Base-by-base conservation (phyloP, 2,797 vertebrate genomes). In the Dallia pectoralis region DNA sequence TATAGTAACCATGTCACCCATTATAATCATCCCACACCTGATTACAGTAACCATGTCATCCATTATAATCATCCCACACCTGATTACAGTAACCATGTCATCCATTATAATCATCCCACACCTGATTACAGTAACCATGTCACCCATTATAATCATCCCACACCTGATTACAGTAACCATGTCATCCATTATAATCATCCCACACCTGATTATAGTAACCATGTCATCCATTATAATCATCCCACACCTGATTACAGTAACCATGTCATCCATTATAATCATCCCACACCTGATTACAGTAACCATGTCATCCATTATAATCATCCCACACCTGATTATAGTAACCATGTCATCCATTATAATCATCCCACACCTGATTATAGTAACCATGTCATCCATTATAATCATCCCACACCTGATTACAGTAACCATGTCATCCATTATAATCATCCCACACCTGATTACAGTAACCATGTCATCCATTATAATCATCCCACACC, bases 291-390 rank as follows among this genome's bases (percentile, higher is more conserved):
- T 64, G 25, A 33, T 64, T 18, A 33, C 19, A 64, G 25, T 33
- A 19, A 16, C 25, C 18, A 32, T 14, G 14, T 4, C 25, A 56
- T 19, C 30, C 30, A 5, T 7, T 16, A 29, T 64, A 27, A 1
- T 64, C 18, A 33, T 64, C 62, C 62, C 62, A 64, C 4, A 64
- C 62, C 62, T 64, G 25, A 33, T 64, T 18, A 33, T 32, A 64
- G 25, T 33, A 19, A 16, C 25, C 18, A 32, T 14, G 14, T 4
- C 25, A 56, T 19, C 30, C 30, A 5, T 7, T 16, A 29, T 64
- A 27, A 1, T 64, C 18, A 33, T 64, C 62, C 62, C 62, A 64
- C 4, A 64, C 62, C 62, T 64, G 25, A 33, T 64, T 18, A 33
- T 32, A 64, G 25, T 33, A 19, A 16, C 25, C 18, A 32, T 14